Base-by-base conservation (phyloP, 2,113 vertebrate species). In the Machaerirhynchus nigripectus region DNA sequence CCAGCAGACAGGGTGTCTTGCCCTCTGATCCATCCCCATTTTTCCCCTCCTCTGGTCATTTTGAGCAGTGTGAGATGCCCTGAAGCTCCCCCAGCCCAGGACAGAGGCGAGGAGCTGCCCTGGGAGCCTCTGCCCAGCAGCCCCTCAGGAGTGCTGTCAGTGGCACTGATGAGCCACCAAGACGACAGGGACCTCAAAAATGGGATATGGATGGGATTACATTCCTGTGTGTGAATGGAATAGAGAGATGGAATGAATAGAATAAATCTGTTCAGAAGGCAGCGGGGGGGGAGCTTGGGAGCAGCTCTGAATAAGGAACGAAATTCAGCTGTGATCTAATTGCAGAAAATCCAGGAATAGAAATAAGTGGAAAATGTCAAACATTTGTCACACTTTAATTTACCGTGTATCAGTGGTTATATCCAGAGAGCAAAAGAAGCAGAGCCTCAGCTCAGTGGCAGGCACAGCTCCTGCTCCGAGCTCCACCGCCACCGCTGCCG, bases 321-420 rank as follows among this genome's bases (percentile, higher is more conserved):
- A 82, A 94, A 96, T 86, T 80, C 87, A 90, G 79, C 92, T 88
- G 63, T 74, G 88, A 93, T 95, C 95, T 94, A 93, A 95, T 84
- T 95, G 90, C 82, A 95, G 87, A 90, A 95, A 93, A 93, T 49
- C 90, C 84, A 80, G 63, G 90, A 94, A 94, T 73, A 90, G 95
- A 83, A 90, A 44, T 67, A 80, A 90, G 76, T 64, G 60, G 90
- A 49, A 93, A 88, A 90, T 52, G 64, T 92, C 87, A 88, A 74
- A 82, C 67, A 21, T 80, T 80, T 68, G 64, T 84, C 95, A 93
- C 83, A 33, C 84, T 87, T 91, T 77, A 67, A 85, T 87, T 90
- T 81, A 69, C 61, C 15, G 0, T 35, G 60, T 40, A 67, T 22
- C 71, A 44, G 68, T 8, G 31, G 59, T 47, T 64, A 9, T 1